These are phyloP conservation scores for Electrona antarctica DNA, from an alignment of 2,113 vertebrate genomes.

Conservation along the genomic window DNA sequence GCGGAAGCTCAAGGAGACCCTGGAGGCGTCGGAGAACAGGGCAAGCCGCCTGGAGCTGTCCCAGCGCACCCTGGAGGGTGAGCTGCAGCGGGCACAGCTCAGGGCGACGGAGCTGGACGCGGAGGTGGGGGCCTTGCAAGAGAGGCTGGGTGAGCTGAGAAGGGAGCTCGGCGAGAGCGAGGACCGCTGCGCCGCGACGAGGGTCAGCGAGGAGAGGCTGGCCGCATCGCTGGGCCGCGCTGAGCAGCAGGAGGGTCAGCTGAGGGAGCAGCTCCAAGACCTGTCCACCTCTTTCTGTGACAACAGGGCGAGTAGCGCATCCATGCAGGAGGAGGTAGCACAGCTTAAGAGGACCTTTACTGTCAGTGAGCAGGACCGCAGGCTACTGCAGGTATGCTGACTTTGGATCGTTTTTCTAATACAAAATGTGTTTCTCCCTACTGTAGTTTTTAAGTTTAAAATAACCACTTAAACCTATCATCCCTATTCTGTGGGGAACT, in stretches of 20 bases:
- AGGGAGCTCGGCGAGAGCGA: slow-evolving; percentile 78
- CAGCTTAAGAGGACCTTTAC: slow-evolving; percentile 78
- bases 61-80: slow-evolving; percentile 73
- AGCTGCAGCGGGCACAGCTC: slow-evolving; percentile 76
- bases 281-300: slow-evolving; percentile 68
- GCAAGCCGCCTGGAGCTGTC: slow-evolving; percentile 72
- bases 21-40: slow-evolving; percentile 73
- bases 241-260: slow-evolving; percentile 75
- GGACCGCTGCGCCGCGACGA: slow-evolving; percentile 63
- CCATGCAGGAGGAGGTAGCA: slow-evolving; percentile 73
- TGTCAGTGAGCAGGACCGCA: slow-evolving; percentile 77
- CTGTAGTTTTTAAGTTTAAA: too few relatives aligned
- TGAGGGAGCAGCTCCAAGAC: slow-evolving; percentile 77
- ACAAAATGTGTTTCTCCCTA: too few relatives aligned
- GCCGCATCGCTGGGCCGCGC: slow-evolving; percentile 64
- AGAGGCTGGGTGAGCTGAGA: slow-evolving; percentile 68
- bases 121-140: slow-evolving; percentile 68
- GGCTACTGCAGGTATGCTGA: slow-evolving; percentile 77
- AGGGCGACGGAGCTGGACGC: slow-evolving; percentile 71
- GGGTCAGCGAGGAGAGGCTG: slow-evolving; percentile 69
- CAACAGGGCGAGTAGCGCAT: slow-evolving; percentile 53
- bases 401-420: background rate
- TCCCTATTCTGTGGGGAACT: too few relatives aligned
- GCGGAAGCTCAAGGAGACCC: slow-evolving; percentile 71
- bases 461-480: too few relatives aligned